Percentiles rank a stretch among this genome's conserved stretches.
Conservation (phyloP, 2,797 vertebrate genomes). For the Telmatherina bonti region DNA sequence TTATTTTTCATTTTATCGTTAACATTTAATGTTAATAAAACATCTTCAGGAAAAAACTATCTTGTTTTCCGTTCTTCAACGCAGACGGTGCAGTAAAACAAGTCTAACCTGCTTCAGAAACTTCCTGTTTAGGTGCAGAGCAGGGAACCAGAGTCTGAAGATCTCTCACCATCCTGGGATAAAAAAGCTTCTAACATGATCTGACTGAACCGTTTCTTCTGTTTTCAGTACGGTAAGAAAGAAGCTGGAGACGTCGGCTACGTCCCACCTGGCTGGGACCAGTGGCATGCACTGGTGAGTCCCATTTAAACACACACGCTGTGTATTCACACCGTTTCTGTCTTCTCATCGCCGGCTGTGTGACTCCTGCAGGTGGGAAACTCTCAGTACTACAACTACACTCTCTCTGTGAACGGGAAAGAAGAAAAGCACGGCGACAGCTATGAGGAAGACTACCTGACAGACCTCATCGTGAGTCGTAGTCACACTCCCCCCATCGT, state of each 20-base stretch:
- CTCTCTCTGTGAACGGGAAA: constrained; percentile 82
- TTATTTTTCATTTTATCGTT: no score
- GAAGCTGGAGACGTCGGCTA: constrained; percentile 71
- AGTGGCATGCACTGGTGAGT: constrained; percentile 84
- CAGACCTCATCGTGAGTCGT: constrained; percentile 84
- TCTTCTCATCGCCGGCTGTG: background rate
- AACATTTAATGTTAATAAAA: no score
- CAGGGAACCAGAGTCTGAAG: no score
- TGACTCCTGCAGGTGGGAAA: constrained; percentile 80
- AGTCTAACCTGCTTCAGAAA: no score
- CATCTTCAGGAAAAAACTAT: no score
- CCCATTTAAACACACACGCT: no score
- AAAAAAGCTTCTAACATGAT: no score
- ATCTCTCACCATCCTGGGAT: no score
- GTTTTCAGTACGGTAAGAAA: constrained; percentile 79
- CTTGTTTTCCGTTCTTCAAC: no score
- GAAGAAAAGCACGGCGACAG: constrained; percentile 78
- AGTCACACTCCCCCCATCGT: background rate
- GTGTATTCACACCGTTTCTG: background rate
- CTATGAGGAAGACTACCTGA: constrained; percentile 84
- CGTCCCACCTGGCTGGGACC: constrained; percentile 85
- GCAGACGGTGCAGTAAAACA: no score
- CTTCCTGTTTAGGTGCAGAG: no score
- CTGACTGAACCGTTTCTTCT: background rate
- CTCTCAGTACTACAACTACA: constrained; percentile 87